Evolutionary conservation across 2,888 invertebrate genomes (phyloP).

Genomic region (Microplitis manilae): DNA sequence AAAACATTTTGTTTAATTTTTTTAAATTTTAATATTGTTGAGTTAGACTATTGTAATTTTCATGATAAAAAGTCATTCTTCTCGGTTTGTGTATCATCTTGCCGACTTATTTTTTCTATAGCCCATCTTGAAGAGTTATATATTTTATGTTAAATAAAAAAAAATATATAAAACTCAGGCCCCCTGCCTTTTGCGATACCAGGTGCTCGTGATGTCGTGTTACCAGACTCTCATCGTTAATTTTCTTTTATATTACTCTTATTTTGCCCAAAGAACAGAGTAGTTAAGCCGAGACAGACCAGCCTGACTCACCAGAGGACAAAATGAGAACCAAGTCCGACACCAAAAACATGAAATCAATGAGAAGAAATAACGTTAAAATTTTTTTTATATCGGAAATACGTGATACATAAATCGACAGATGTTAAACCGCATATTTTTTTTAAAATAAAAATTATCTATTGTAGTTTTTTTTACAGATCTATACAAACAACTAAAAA

Average conservation of each 20-base stretch:
- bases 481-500: background rate
- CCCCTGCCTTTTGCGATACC: slow-evolving; percentile 1
- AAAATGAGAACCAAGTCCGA: too few species aligned
- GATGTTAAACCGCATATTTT: background rate
- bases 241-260: background rate
- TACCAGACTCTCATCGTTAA: background rate
- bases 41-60: too few species aligned
- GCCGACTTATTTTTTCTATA: too few species aligned
- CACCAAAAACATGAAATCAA: background rate
- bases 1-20: too few species aligned
- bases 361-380: background rate
- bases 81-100: too few species aligned
- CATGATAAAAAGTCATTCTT: too few species aligned
- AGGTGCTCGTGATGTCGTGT: background rate
- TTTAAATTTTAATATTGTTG: too few species aligned
- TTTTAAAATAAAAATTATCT: too few species aligned
- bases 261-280: background rate
- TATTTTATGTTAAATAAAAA: background rate
- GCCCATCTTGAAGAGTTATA: background rate
- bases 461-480: too few species aligned
- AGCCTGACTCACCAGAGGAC: background rate
- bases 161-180: background rate
- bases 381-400: background rate
- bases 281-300: background rate
- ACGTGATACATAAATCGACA: background rate